Conservation (phyloP, 2,113 vertebrate genomes). For the Bufo gargarizans region DNA sequence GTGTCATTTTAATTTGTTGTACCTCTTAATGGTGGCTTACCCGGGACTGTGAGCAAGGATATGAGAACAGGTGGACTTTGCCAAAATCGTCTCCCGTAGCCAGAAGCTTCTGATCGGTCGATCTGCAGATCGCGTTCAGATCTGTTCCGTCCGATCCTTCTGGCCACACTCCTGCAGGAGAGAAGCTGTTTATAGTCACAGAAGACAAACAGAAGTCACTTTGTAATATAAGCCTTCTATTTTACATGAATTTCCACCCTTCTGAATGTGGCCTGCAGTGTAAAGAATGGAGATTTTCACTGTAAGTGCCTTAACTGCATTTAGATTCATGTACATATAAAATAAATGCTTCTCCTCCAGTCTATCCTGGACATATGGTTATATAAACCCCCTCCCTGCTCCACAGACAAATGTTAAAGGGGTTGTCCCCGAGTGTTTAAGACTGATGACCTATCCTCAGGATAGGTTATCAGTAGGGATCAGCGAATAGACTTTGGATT, state of each 20-base stretch:
- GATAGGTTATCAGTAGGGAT: too few species aligned
- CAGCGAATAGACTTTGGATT: too few species aligned
- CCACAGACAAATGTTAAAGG: too few species aligned
- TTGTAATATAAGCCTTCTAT: background rate
- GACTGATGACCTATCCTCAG: too few species aligned
- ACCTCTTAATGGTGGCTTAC: constrained; percentile 69
- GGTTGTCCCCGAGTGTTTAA: too few species aligned
- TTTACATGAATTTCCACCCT: too few species aligned
- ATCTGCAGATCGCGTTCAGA: constrained; percentile 90
- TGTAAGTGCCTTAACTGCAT: background rate
- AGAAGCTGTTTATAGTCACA: background rate
- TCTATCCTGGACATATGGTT: background rate
- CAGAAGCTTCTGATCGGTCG: constrained; percentile 82
- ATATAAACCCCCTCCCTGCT: too few species aligned
- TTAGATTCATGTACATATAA: background rate
- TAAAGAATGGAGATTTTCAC: too few species aligned
- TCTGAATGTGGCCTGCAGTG: background rate
- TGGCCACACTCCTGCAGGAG: constrained; percentile 89
- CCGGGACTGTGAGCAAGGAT: constrained; percentile 93
- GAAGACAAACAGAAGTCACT: background rate
- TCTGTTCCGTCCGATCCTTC: constrained; percentile 97
- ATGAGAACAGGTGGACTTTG: constrained; percentile 96
- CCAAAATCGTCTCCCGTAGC: constrained; percentile 96
- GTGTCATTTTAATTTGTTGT: background rate
- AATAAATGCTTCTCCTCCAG: background rate